Evolutionary conservation across 2,113 vertebrate species (phyloP).

Genomic region (Sclerurus mexicanus): DNA sequence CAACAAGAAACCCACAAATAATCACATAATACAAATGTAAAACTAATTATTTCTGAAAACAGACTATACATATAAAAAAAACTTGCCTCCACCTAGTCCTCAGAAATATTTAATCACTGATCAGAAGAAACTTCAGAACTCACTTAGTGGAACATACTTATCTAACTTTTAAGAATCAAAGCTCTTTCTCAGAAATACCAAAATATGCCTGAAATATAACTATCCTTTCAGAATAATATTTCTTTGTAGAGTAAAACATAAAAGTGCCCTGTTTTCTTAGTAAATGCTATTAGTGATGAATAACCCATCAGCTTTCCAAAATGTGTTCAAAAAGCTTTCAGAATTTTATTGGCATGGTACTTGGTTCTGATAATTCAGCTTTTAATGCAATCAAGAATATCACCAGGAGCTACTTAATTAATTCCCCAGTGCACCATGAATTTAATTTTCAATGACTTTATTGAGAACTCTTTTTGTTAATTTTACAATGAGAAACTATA

Average conservation of each 20-base stretch:
- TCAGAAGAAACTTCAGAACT: slow-evolving; percentile 3
- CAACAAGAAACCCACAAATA: neutral
- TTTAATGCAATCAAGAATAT: slow-evolving; percentile 44
- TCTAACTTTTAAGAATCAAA: slow-evolving; percentile 39
- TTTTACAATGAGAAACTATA: slow-evolving; percentile 76
- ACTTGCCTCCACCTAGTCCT: neutral
- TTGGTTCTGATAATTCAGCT: slow-evolving; percentile 34
- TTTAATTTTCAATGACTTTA: slow-evolving; percentile 75
- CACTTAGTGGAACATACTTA: neutral
- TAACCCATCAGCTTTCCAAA: slow-evolving; percentile 19
- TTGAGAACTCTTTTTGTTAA: slow-evolving; percentile 72
- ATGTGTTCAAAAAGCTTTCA: neutral
- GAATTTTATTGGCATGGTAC: neutral
- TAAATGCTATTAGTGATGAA: slow-evolving; percentile 34
- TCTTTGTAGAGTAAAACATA: neutral
- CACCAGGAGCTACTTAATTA: slow-evolving; percentile 61
- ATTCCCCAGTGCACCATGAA: slow-evolving; percentile 57
- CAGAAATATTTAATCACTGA: neutral
- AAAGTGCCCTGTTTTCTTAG: slow-evolving; percentile 25
- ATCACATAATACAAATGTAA: neutral
- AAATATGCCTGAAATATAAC: slow-evolving; percentile 6
- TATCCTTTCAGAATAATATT: slow-evolving; percentile 41
- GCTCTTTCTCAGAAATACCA: slow-evolving; percentile 6
- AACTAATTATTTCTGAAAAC: neutral
- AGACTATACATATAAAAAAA: neutral